These are phyloP conservation scores for Gouania willdenowi DNA, from an alignment of 2,797 vertebrate genomes.

Conservation along the genomic window DNA sequence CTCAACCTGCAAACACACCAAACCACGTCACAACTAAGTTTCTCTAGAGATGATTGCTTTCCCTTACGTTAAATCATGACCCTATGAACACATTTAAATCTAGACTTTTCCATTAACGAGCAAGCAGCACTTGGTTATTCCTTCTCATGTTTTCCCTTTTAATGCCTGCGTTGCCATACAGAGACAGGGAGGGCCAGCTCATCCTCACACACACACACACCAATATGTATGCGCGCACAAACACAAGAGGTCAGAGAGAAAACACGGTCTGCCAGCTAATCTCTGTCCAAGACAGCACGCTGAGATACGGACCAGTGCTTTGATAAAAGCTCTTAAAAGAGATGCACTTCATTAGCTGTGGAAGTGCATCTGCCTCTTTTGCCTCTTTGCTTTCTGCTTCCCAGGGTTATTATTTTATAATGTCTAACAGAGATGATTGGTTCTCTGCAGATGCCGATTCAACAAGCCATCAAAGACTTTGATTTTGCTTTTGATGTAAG, in stretches of 20 bases:
- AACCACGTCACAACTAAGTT: constrained; percentile 2
- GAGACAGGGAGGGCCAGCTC: not conserved
- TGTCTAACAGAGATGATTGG: constrained; percentile 45
- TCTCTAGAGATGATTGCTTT: constrained; percentile 1
- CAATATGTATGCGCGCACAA: not conserved
- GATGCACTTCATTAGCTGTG: constrained; percentile 44
- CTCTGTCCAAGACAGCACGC: constrained; percentile 3
- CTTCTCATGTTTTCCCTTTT: constrained; percentile 12
- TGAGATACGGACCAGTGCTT: constrained; percentile 18
- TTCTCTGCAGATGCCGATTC: constrained; percentile 40
- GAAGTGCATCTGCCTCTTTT: constrained; percentile 17
- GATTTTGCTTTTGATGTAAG: constrained; percentile 46
- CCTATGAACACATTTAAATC: too few relatives aligned
- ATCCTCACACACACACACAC: not conserved
- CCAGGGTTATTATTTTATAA: constrained; percentile 44
- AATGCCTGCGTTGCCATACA: not conserved
- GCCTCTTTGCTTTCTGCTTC: constrained; percentile 36
- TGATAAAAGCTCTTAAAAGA: constrained; percentile 34
- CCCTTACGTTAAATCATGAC: too few relatives aligned
- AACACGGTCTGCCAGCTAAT: constrained; percentile 10
- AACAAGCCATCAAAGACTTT: constrained; percentile 34
- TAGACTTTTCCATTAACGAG: constrained; percentile 17
- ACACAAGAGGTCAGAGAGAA: constrained; percentile 11
- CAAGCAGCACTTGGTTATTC: constrained; percentile 4
- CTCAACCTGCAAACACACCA: too few relatives aligned